Conservation (phyloP, 2,113 vertebrate genomes). For the Brevimyrus niger region DNA sequence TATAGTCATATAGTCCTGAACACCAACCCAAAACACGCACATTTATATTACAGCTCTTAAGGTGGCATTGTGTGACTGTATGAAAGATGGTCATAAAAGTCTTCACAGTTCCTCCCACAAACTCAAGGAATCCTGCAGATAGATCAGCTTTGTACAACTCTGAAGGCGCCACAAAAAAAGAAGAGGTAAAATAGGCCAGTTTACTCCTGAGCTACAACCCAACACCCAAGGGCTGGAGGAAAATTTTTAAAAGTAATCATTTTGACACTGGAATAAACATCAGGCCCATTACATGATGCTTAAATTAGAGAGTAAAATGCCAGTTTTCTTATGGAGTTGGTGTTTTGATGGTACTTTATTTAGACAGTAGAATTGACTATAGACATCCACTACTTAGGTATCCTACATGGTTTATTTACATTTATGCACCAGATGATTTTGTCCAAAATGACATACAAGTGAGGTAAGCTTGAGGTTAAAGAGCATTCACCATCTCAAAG, state of each 20-base stretch:
- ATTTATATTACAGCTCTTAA: background rate
- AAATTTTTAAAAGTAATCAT: background rate
- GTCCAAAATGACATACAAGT: background rate
- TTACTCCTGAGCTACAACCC: background rate
- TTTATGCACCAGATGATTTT: background rate
- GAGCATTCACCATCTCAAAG: background rate
- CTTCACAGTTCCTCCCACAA: background rate
- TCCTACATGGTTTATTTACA: background rate
- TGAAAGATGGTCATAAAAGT: background rate
- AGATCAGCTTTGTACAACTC: background rate
- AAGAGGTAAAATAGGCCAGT: background rate
- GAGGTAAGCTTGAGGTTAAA: background rate
- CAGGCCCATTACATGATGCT: background rate
- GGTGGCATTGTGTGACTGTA: background rate
- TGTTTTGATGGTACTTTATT: background rate
- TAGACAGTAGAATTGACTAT: background rate
- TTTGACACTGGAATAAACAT: conserved; percentile 4
- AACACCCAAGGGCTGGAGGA: background rate
- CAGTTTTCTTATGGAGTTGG: background rate
- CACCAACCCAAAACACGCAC: background rate
- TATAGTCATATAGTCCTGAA: background rate
- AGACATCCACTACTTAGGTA: background rate
- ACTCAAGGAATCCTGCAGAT: background rate
- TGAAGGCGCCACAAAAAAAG: background rate
- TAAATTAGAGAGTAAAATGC: background rate